A percentile compares a stretch with the other conserved stretches of the same genome.
phyloP scores from a whole-genome alignment of 2,888 invertebrate genomes.

The Scaptomyza parva region DNA sequence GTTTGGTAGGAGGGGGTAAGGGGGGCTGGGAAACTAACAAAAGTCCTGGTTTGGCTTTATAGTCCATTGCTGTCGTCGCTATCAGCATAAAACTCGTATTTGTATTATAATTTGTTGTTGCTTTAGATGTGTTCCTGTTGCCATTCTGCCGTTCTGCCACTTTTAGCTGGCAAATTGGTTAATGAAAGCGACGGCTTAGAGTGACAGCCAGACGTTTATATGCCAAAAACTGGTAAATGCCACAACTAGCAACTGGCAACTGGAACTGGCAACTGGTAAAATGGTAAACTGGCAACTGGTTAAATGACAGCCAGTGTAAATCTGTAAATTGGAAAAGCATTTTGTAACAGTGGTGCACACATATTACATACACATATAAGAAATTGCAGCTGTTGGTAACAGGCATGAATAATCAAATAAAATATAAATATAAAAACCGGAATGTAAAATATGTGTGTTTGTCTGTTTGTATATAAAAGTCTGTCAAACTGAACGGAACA shows the following conservation, averaged over 20 bases:
- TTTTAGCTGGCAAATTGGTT: slow-evolving; percentile 65
- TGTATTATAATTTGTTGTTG: slow-evolving; percentile 74
- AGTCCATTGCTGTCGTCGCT: slow-evolving; percentile 51
- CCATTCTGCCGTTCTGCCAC: slow-evolving; percentile 1
- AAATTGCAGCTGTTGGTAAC: slow-evolving; percentile 55
- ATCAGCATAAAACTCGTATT: slow-evolving; percentile 78
- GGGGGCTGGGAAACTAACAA: slow-evolving; percentile 39
- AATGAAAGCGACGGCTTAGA: slow-evolving; percentile 60
- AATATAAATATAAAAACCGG: slow-evolving; percentile 32
- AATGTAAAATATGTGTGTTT: slow-evolving; percentile 26
- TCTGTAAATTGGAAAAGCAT: slow-evolving; percentile 59
- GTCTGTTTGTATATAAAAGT: slow-evolving; percentile 29
- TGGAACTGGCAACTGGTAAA: slow-evolving; percentile 29
- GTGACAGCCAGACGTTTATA: slow-evolving; percentile 18
- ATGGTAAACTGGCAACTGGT: slow-evolving; percentile 31
- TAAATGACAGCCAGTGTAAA: slow-evolving; percentile 35
- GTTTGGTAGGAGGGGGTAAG: neutral
- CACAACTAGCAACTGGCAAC: neutral
- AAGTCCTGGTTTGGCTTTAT: slow-evolving; percentile 58
- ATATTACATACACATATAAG: slow-evolving; percentile 34
- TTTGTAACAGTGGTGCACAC: slow-evolving; percentile 47
- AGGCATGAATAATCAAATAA: neutral
- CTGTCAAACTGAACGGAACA: neutral
- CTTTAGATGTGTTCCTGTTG: slow-evolving; percentile 1
- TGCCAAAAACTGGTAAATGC: slow-evolving; percentile 1